Base-by-base conservation (phyloP, 2,888 invertebrate genomes). In the Xylocampa areola region DNA sequence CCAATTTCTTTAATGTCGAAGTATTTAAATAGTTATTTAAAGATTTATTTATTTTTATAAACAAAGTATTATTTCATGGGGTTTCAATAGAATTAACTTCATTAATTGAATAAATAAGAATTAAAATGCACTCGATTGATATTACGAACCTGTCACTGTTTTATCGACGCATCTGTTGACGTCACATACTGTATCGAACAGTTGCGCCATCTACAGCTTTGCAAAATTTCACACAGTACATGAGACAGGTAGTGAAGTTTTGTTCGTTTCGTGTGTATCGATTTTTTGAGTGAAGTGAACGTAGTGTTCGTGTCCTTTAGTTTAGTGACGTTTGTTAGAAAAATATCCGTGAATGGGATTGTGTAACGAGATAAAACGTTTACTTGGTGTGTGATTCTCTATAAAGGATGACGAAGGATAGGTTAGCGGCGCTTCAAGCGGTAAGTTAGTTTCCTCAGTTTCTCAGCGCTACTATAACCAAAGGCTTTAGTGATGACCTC, bases 361-460 rank as follows among this genome's bases (percentile, higher is more conserved):
- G 94, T 95, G 95, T 95, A 95, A 94, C 94, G 94, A 95, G 95
- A 94, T 91, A 92, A 94, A 94, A 94, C 94, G 94, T 94, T 94
- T 94, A 92, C 89, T 94, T 95, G 94, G 95, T 95, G 95, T 95
- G 96, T 95, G 95, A 95, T 94, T 93, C 90, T 92, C 92, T 90
- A 85, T 93, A 91, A 93, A 96, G 92, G 94, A 98, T 98, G 98
- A 98, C 98, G 95, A 98, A 98, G 96, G 98, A 98, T 96, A 98
- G 98, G 96, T 96, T 98, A 96, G 98, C 98, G 95, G 98, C 98
- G 94, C 96, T 98, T 87, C 97, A 97, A 95, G 98, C 98, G 96
- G 97, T 97, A 95, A 96, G 97, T 91, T 82, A 73, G 79, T 86
- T 82, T 77, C 71, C 73, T 77, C 80, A 82, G 72, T 80, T 86